Percentiles rank a stretch among this genome's conserved stretches.
Evolutionary conservation across 2,113 vertebrate species (phyloP).

Genomic region (Addax nasomaculatus): DNA sequence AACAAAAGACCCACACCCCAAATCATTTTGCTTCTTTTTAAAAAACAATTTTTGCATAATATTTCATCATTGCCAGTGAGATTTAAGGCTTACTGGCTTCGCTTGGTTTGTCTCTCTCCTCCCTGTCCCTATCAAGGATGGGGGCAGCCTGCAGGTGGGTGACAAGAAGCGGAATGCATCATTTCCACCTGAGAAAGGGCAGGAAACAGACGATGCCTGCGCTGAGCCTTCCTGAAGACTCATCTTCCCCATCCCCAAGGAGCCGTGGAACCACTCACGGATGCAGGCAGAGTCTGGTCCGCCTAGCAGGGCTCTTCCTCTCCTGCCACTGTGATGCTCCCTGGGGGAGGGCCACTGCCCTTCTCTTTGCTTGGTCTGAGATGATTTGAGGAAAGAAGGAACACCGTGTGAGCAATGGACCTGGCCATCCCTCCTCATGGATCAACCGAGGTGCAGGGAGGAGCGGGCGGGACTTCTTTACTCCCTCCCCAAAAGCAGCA

Average conservation of each 20-base stretch:
- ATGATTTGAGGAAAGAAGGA: not conserved
- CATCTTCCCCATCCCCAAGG: not conserved
- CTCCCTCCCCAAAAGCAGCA: not conserved
- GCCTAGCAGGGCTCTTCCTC: too few species aligned
- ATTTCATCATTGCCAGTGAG: not conserved
- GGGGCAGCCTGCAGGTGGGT: not conserved
- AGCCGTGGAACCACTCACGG: not conserved
- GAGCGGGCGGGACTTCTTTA: rapidly evolving
- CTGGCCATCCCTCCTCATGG: not conserved
- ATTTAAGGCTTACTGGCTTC: not conserved
- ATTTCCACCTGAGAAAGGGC: not conserved
- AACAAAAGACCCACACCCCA: not conserved
- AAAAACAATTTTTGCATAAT: not conserved
- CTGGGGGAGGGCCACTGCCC: not conserved
- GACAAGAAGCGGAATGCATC: not conserved
- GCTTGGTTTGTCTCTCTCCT: not conserved
- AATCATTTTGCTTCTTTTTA: not conserved
- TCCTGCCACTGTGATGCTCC: not conserved
- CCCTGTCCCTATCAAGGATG: not conserved
- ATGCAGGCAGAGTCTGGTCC: not conserved
- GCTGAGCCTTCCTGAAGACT: not conserved
- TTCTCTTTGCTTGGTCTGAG: not conserved
- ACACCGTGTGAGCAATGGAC: not conserved
- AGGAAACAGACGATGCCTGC: not conserved
- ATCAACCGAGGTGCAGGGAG: too few species aligned